A percentile compares a stretch with the other conserved stretches of the same genome.
Evolutionary conservation across 2,888 invertebrate species (phyloP).

Genomic region (Dysmachus trigonus): DNA sequence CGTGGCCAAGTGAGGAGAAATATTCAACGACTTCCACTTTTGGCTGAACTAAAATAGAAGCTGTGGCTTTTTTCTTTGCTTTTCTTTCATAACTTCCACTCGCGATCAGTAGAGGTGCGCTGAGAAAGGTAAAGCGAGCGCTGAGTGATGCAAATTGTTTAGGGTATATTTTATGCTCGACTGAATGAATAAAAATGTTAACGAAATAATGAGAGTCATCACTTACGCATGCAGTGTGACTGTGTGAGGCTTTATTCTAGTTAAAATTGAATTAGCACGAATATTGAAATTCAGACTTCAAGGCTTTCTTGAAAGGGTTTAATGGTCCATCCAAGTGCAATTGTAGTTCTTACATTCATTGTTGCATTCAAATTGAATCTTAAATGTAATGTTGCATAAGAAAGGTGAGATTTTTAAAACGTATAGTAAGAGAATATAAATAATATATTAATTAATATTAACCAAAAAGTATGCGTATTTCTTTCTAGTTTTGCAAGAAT

Average conservation of each 20-base stretch:
- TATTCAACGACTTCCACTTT: neutral
- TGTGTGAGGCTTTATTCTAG: neutral
- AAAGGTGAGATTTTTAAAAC: too few relatives aligned
- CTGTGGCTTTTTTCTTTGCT: neutral
- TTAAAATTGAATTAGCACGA: neutral
- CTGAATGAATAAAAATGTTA: neutral
- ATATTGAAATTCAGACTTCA: neutral
- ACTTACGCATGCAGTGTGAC: neutral
- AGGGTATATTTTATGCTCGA: neutral
- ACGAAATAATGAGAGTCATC: neutral
- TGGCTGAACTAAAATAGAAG: neutral
- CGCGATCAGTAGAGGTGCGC: neutral
- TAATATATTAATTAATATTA: too few relatives aligned
- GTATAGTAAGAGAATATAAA: too few relatives aligned
- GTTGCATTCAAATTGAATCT: too few relatives aligned
- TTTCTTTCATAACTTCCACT: neutral
- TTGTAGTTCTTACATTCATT: neutral
- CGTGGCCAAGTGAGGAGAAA: neutral
- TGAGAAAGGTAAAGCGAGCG: neutral
- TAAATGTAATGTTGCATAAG: too few relatives aligned
- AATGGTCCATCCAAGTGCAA: neutral
- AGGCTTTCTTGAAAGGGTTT: neutral
- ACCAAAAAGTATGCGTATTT: too few relatives aligned
- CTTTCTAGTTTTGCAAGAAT: too few relatives aligned
- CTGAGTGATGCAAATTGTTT: neutral